phyloP scores from a whole-genome alignment of 2,888 invertebrate species.

The Neria commutata region DNA sequence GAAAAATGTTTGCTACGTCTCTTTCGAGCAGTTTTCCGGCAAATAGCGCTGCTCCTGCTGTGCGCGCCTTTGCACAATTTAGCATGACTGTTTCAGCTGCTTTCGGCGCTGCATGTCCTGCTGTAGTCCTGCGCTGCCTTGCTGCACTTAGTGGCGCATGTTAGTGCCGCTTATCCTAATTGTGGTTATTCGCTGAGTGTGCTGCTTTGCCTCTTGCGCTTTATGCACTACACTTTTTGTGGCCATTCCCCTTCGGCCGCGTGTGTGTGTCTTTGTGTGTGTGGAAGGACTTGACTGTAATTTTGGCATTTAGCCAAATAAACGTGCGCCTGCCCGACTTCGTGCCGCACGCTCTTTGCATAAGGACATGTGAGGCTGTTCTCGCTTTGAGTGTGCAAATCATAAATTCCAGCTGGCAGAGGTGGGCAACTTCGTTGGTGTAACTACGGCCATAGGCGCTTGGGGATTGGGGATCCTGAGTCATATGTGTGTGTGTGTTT shows the following conservation, averaged over 20 bases:
- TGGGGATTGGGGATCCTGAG: too few species aligned
- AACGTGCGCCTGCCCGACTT: not conserved
- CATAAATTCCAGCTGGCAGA: too few species aligned
- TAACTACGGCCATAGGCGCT: too few species aligned
- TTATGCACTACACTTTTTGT: too few species aligned
- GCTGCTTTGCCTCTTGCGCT: conserved; percentile 22
- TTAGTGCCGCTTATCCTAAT: conserved; percentile 47
- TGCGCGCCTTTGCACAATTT: too few species aligned
- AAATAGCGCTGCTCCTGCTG: too few species aligned
- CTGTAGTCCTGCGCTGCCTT: not conserved
- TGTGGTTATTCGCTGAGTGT: conserved; percentile 41
- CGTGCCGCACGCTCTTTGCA: not conserved
- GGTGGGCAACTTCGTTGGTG: too few species aligned
- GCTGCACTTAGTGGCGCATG: conserved; percentile 40
- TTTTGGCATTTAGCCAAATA: conserved; percentile 2
- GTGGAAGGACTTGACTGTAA: not conserved
- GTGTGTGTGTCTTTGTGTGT: not conserved
- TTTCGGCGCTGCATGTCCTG: not conserved
- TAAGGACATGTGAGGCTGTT: not conserved
- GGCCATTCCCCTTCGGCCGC: not conserved
- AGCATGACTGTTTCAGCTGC: not conserved
- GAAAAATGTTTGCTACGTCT: too few species aligned
- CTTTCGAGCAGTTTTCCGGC: too few species aligned
- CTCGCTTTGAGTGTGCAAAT: not conserved
- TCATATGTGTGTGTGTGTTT: too few species aligned